These are phyloP conservation scores for Noctua janthina DNA, from an alignment of 2,888 invertebrate genomes.

Conservation along the genomic window DNA sequence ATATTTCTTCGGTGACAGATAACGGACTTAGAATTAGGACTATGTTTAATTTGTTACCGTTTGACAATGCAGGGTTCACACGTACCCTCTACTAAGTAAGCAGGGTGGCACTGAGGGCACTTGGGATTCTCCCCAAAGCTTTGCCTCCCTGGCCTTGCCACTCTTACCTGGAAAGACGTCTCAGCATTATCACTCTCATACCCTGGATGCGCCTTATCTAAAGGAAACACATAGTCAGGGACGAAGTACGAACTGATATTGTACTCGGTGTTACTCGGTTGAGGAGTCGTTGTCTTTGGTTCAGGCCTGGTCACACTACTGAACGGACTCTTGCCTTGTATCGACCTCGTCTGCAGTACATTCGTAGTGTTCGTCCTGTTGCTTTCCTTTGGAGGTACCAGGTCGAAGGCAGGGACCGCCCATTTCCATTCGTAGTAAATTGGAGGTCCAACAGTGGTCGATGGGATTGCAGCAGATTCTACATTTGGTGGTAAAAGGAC, in stretches of 20 bases:
- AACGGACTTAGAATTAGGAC: conserved; percentile 52
- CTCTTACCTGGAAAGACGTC: conserved; percentile 91
- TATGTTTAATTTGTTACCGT: conserved; percentile 77
- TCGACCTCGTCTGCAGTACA: conserved; percentile 70
- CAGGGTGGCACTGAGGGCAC: conserved; percentile 92
- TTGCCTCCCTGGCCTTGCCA: conserved; percentile 84
- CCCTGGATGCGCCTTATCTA: conserved; percentile 91
- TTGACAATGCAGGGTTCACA: conserved; percentile 92
- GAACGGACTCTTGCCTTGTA: conserved; percentile 80
- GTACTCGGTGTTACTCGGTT: conserved; percentile 86
- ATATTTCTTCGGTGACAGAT: conserved; percentile 55
- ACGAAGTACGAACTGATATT: conserved; percentile 91
- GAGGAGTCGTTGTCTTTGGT: conserved; percentile 76
- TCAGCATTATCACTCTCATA: conserved; percentile 89
- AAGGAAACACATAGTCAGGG: conserved; percentile 91
- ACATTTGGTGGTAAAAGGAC: conserved; percentile 90
- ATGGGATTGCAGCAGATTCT: conserved; percentile 80
- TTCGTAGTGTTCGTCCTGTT: conserved; percentile 79
- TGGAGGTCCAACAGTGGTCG: conserved; percentile 91
- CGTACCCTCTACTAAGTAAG: conserved; percentile 91
- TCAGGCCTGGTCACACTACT: conserved; percentile 78
- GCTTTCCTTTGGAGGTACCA: conserved; percentile 88
- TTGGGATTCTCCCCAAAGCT: conserved; percentile 91
- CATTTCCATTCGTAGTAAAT: conserved; percentile 92
- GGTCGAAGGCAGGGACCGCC: conserved; percentile 91